Evolutionary conservation across 1,140 invertebrate species (phyloP).

Genomic region (Cyclargus thomasi): DNA sequence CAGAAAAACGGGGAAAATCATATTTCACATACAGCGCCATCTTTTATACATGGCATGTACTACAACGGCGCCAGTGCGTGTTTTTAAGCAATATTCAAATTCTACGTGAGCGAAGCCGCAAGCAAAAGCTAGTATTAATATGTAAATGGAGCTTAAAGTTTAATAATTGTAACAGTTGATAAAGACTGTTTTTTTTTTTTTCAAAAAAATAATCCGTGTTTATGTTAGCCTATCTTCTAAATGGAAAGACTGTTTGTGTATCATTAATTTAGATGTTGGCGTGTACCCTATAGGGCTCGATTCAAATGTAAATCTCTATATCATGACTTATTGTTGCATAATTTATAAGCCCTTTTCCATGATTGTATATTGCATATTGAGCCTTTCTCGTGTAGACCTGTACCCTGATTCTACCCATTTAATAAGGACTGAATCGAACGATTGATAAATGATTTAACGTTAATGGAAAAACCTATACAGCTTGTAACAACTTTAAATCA

Average conservation of each 20-base stretch:
- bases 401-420: background rate
- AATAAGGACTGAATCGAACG: slow-evolving; percentile 7
- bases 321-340: slow-evolving; percentile 1
- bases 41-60: no score
- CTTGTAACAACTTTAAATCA: no score
- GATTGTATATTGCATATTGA: background rate
- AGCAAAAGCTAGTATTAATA: no score
- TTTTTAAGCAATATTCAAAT: no score
- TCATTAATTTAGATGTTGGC: slow-evolving; percentile 34
- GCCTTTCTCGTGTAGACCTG: background rate
- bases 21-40: no score
- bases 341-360: background rate
- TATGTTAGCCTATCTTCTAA: slow-evolving; percentile 6
- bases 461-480: no score
- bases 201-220: slow-evolving; percentile 19
- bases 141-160: no score
- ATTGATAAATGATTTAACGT: no score
- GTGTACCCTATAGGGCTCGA: slow-evolving; percentile 12
- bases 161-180: no score
- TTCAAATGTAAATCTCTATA: slow-evolving; percentile 23
- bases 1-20: no score
- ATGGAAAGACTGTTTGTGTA: slow-evolving; percentile 12
- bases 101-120: no score
- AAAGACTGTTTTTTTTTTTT: background rate
- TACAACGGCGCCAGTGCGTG: no score